A percentile compares a stretch with the other conserved stretches of the same genome.
Conservation (phyloP, 2,797 vertebrate genomes). For the Mareca strepera region DNA sequence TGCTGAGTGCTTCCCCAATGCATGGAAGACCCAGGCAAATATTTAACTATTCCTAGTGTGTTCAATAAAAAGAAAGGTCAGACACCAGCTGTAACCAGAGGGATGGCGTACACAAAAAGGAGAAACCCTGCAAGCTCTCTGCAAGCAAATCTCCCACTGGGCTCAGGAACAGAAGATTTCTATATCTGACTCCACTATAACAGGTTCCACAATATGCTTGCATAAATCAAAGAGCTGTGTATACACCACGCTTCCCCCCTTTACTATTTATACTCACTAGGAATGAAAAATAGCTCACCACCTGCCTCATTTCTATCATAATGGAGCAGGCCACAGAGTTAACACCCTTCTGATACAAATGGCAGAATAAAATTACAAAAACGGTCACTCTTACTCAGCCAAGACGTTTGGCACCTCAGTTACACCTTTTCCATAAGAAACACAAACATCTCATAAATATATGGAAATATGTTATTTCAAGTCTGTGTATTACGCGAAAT, state of each 20-base stretch:
- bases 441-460: neutral
- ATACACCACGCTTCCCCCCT: slow-evolving; percentile 22
- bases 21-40: neutral
- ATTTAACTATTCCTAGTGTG: neutral
- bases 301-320: neutral
- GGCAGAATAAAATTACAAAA: slow-evolving; percentile 20
- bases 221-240: slow-evolving; percentile 59
- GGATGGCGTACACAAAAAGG: neutral
- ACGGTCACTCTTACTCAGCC: neutral
- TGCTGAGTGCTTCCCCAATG: neutral
- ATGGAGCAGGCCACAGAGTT: slow-evolving; percentile 2
- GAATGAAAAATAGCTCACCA: slow-evolving; percentile 47
- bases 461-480: neutral
- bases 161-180: slow-evolving; percentile 38
- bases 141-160: slow-evolving; percentile 7
- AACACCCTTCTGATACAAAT: slow-evolving; percentile 20
- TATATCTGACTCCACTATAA: slow-evolving; percentile 33
- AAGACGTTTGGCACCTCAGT: neutral
- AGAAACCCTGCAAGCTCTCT: slow-evolving; percentile 3
- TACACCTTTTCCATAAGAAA: neutral
- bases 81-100: neutral
- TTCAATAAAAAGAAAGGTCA: slow-evolving; percentile 1
- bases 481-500: neutral
- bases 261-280: slow-evolving; percentile 67
- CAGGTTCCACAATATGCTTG: slow-evolving; percentile 46